A percentile compares a stretch with the other conserved stretches of the same genome.
Evolutionary conservation across 2,888 invertebrate genomes (phyloP).

Genomic region (Hipparchia semele): DNA sequence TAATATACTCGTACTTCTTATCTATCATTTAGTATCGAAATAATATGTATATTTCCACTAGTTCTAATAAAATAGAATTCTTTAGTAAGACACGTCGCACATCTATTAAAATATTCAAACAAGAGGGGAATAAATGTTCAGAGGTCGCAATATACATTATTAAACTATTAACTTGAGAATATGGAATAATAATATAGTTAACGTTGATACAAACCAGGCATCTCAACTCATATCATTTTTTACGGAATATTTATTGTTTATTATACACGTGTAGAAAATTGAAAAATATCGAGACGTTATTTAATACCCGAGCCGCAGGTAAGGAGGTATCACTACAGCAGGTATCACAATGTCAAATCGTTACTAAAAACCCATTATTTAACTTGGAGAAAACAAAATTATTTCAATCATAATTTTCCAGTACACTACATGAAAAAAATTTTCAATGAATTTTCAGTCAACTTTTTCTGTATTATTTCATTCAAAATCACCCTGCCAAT

Average conservation of each 20-base stretch:
- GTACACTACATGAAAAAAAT: not conserved
- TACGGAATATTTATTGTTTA: too few species aligned
- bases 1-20: too few species aligned
- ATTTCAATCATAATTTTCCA: too few species aligned
- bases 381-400: too few species aligned
- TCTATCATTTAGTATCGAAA: not conserved
- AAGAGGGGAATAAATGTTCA: slow-evolving; percentile 14
- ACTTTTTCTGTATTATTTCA: not conserved
- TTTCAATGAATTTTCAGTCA: not conserved
- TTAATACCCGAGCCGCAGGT: too few species aligned
- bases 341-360: too few species aligned
- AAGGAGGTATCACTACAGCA: too few species aligned
- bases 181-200: not conserved
- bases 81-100: slow-evolving; percentile 18
- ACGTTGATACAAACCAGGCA: not conserved
- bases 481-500: not conserved
- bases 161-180: not conserved
- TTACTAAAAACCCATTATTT: too few species aligned
- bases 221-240: not conserved
- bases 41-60: not conserved
- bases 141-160: slow-evolving; percentile 8
- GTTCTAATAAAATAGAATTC: slow-evolving; percentile 19
- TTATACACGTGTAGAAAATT: too few species aligned
- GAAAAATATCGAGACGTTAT: too few species aligned
- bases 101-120: slow-evolving; percentile 30